Percentiles rank a stretch among this genome's conserved stretches.
Conservation (phyloP, 2,797 vertebrate genomes). For the Pangasius mekongensis region DNA sequence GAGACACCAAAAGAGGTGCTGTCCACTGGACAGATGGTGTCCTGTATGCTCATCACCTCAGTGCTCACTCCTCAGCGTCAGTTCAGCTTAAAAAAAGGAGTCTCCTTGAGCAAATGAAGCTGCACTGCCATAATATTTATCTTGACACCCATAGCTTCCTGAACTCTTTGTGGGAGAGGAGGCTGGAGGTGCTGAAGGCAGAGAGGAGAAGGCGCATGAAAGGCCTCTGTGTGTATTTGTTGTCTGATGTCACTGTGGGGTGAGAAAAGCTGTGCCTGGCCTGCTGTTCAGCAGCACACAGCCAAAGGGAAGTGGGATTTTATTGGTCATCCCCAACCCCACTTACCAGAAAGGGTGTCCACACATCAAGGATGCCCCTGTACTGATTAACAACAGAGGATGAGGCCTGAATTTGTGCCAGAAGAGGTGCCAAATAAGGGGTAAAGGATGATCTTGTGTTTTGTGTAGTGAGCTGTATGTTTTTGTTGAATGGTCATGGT, state of each 20-base stretch:
- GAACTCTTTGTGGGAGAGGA: constrained; percentile 52
- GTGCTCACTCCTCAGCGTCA: constrained; percentile 31
- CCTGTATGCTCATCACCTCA: constrained; percentile 49
- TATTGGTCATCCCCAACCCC: constrained; percentile 41
- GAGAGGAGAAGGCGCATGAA: constrained; percentile 52
- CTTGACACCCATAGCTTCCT: constrained; percentile 66
- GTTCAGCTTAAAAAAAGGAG: constrained; percentile 30
- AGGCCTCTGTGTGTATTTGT: constrained; percentile 62
- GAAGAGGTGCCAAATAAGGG: constrained; percentile 8
- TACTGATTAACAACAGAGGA: constrained; percentile 11
- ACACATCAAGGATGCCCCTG: constrained; percentile 34
- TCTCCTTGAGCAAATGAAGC: constrained; percentile 60
- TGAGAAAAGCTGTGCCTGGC: constrained; percentile 53
- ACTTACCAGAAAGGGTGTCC: constrained; percentile 9
- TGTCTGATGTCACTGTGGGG: constrained; percentile 57
- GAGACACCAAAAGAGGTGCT: constrained; percentile 43
- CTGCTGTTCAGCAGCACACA: constrained; percentile 57
- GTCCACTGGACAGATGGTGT: constrained; percentile 57
- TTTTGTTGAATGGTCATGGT: background rate
- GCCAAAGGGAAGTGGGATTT: constrained; percentile 52
- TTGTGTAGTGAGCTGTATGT: background rate
- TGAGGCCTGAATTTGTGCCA: background rate
- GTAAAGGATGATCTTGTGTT: constrained; percentile 10
- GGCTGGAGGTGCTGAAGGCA: constrained; percentile 52
- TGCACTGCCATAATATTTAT: constrained; percentile 65